Evolutionary conservation across 2,797 vertebrate genomes (phyloP), one percentile per base, ranked within the genome.

Genomic region (Falco peregrinus): DNA sequence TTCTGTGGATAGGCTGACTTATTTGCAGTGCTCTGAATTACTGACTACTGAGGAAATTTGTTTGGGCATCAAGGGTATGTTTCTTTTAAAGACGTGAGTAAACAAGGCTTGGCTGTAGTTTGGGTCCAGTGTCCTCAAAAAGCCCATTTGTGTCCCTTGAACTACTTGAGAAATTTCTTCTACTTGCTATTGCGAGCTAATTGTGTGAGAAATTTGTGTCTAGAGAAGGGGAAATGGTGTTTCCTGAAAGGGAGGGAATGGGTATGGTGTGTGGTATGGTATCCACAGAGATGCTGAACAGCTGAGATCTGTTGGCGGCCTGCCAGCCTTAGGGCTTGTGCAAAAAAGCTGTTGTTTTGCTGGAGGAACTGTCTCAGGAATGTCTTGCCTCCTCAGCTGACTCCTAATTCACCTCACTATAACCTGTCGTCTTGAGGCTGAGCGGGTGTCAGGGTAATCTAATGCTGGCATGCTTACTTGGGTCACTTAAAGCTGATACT

Each of bases 221-320:
- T 68, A 43, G 87, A 89, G 77, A 51, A 83, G 59, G 64, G 64
- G 37, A 74, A 89, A 33, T 1, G 4, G 8, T 54, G 13, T 54
- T 92, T 83, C 45, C 57, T 91, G 78, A 45, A 53, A 39, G 51
- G 39, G 59, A 29, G 7, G 31, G 35, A 37, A 17, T 13, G 31
- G 60, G 5, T 28, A 3, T 47, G 1, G 1, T 64, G 43, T 1
- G 7, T 67, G 28, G 11, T 10, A 4, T 0, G 4, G 13, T 37
- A 10, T 33, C 64, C 65, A 31, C 51, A 80, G 78, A 63, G 84
- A 54, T 76, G 61, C 63, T 50, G 48, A 90, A 33, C 67, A 89
- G 83, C 70, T 67, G 92, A 89, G 61, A 54, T 39, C 9, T 50
- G 29, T 45, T 84, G 90, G 80, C 2, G 5, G 24, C 26, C 65